phyloP scores from a whole-genome alignment of 2,888 invertebrate genomes.

The Napeogenes inachia region DNA sequence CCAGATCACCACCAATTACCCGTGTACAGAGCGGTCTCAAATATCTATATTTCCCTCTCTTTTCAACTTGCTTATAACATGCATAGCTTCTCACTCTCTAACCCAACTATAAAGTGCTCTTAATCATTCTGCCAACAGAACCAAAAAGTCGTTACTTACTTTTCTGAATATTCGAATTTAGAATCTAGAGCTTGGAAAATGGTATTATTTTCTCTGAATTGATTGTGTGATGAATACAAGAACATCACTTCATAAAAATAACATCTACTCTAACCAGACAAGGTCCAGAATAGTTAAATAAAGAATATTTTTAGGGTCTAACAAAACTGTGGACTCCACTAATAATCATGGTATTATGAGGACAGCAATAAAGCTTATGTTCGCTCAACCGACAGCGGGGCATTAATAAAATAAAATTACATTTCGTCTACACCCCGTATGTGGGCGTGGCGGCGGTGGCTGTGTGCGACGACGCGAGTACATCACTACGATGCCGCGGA shows the following conservation, averaged over 20 bases:
- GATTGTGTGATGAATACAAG: not conserved
- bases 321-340: constrained; percentile 27
- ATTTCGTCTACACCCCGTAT: constrained; percentile 68
- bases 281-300: constrained; percentile 6
- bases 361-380: constrained; percentile 64
- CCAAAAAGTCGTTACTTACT: constrained; percentile 28
- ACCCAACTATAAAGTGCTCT: constrained; percentile 45
- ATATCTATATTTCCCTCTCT: constrained; percentile 27
- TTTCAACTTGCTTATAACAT: constrained; percentile 14
- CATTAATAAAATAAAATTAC: constrained; percentile 68
- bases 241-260: not conserved
- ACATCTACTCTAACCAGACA: not conserved
- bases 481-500: constrained; percentile 46
- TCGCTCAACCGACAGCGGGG: constrained; percentile 48
- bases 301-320: constrained; percentile 30
- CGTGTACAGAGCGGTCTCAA: constrained; percentile 57
- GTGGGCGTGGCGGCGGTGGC: constrained; percentile 59
- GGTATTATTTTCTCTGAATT: not conserved
- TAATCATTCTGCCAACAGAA: constrained; percentile 44
- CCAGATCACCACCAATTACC: constrained; percentile 75
- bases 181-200: not conserved
- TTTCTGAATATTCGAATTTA: constrained; percentile 1
- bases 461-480: constrained; percentile 43
- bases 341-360: constrained; percentile 55
- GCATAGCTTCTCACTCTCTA: constrained; percentile 34